Evolutionary conservation across 2,113 vertebrate genomes (phyloP).

Genomic region (Piprites chloris): DNA sequence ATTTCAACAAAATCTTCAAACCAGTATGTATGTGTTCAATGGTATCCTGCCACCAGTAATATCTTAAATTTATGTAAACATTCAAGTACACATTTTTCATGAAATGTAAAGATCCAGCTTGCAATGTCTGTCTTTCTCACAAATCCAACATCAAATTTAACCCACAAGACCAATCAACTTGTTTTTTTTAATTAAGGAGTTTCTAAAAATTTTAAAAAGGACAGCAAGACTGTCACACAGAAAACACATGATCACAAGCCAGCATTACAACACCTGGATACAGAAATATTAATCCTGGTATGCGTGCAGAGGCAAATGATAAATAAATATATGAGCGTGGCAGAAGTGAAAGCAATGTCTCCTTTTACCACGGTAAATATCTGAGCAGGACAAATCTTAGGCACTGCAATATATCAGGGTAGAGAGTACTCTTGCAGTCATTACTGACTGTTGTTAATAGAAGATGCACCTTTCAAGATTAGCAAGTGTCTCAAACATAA

Average conservation of each 20-base stretch:
- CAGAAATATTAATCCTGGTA: not conserved
- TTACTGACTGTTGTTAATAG: not conserved
- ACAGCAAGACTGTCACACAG: not conserved
- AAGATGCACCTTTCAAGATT: not conserved
- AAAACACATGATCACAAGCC: not conserved
- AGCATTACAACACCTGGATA: not conserved
- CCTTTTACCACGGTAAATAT: not conserved
- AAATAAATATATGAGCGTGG: not conserved
- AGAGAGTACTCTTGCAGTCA: not conserved
- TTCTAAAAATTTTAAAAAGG: not conserved
- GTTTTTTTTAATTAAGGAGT: not conserved
- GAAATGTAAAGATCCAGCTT: not conserved
- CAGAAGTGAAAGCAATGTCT: not conserved
- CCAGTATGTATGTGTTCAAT: rapidly evolving
- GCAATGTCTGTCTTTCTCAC: not conserved
- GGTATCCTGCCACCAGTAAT: not conserved
- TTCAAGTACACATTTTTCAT: not conserved
- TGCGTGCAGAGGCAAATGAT: not conserved
- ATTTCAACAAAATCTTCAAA: not conserved
- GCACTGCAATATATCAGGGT: not conserved
- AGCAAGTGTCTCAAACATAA: not conserved
- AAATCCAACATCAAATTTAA: not conserved
- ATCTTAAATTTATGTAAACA: not conserved
- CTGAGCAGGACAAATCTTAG: not conserved
- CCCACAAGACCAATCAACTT: not conserved